A percentile compares a stretch with the other conserved stretches of the same genome.
phyloP scores from a whole-genome alignment of 64 coral and sea anemone genomes.

The Anthopleura sola region DNA sequence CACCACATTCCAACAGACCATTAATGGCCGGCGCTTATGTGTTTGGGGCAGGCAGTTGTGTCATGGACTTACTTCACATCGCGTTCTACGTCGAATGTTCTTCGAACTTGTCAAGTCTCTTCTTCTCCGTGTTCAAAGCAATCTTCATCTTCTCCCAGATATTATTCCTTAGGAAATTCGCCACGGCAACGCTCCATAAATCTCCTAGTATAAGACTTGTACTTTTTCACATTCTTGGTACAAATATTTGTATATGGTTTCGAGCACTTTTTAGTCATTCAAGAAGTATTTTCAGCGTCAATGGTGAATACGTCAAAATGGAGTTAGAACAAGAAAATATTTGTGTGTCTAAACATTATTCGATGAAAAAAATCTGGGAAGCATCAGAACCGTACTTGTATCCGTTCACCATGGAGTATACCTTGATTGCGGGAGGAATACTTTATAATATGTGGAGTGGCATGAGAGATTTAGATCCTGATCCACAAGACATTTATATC shows the following conservation, averaged over 20 bases:
- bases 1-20: slow-evolving; percentile 78
- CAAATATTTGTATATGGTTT: slow-evolving; percentile 95
- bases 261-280: slow-evolving; percentile 95
- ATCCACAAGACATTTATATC: slow-evolving; percentile 97
- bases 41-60: slow-evolving; percentile 87
- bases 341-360: slow-evolving; percentile 88
- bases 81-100: slow-evolving; percentile 94
- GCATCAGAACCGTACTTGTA: slow-evolving; percentile 91
- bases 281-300: slow-evolving; percentile 64
- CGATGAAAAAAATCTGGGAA: slow-evolving; percentile 96
- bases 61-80: slow-evolving; percentile 92
- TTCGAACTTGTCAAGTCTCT: slow-evolving; percentile 83
- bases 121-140: slow-evolving; percentile 95
- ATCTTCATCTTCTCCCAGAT: slow-evolving; percentile 95
- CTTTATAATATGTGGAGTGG: slow-evolving; percentile 97
- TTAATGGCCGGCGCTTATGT: slow-evolving; percentile 90
- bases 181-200: slow-evolving; percentile 92
- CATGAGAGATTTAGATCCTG: slow-evolving; percentile 92
- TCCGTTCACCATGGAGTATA: slow-evolving; percentile 95
- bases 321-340: slow-evolving; percentile 57
- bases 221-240: slow-evolving; percentile 94
- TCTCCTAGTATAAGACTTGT: slow-evolving; percentile 90
- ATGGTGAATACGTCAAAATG: slow-evolving; percentile 37
- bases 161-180: slow-evolving; percentile 91
- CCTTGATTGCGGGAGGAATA: slow-evolving; percentile 85